phyloP scores from a whole-genome alignment of 1,140 invertebrate species.

The Anastrepha obliqua region DNA sequence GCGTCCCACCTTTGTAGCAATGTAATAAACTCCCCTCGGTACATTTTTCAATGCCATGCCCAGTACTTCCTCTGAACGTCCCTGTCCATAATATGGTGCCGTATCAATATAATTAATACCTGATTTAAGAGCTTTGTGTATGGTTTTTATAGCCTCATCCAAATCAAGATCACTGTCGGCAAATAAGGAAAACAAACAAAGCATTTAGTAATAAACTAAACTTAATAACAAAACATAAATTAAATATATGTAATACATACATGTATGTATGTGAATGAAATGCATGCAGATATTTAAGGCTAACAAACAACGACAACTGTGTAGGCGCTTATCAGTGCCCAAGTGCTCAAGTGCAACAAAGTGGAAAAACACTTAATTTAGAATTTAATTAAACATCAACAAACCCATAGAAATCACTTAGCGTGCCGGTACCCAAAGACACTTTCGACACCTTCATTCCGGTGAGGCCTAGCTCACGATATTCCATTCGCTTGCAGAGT shows the following conservation, averaged over 20 bases:
- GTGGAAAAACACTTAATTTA: background rate
- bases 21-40: conserved; percentile 88
- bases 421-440: conserved; percentile 77
- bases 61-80: conserved; percentile 85
- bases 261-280: too few species aligned
- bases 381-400: conserved; percentile 60
- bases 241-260: too few species aligned
- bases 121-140: conserved; percentile 82
- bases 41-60: conserved; percentile 88
- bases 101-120: conserved; percentile 96
- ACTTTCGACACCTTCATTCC: conserved; percentile 78
- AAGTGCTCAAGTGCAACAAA: background rate
- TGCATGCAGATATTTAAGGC: too few species aligned
- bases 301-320: too few species aligned
- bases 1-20: conserved; percentile 94
- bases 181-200: background rate
- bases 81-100: conserved; percentile 93
- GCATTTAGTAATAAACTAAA: conserved; percentile 13
- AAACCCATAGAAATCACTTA: conserved; percentile 77
- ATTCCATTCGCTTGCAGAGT: conserved; percentile 77
- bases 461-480: conserved; percentile 77
- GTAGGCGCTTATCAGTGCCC: background rate
- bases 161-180: conserved; percentile 71
- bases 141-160: conserved; percentile 80
- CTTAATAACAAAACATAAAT: background rate